Conservation (phyloP, 2,888 invertebrate species). For the Xanthorhoe spadicearia region DNA sequence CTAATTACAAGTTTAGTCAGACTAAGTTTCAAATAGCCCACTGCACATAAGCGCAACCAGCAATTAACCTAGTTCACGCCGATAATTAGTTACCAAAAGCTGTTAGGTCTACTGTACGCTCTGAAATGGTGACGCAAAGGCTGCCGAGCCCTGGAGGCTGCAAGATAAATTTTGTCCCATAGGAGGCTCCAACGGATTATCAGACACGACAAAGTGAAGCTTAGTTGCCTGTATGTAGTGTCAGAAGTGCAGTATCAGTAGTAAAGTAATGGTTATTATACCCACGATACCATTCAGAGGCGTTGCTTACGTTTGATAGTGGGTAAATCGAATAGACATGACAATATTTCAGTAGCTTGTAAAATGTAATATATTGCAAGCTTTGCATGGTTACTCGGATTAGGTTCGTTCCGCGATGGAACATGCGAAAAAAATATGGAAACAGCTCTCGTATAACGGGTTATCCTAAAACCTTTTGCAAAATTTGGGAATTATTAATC, state of each 20-base stretch:
- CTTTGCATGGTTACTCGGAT: too few relatives aligned
- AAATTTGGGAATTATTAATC: not conserved
- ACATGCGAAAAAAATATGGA: not conserved
- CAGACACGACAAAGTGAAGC: slow-evolving; percentile 9
- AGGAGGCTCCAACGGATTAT: slow-evolving; percentile 7
- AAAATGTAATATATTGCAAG: not conserved
- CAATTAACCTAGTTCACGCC: slow-evolving; percentile 16
- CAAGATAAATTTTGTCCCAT: slow-evolving; percentile 31
- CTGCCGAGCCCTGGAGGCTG: slow-evolving; percentile 25
- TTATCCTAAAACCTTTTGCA: not conserved
- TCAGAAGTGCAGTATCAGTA: not conserved
- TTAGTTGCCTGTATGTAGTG: not conserved
- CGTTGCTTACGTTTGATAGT: not conserved
- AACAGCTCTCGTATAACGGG: not conserved
- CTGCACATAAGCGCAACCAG: not conserved
- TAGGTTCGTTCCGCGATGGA: too few relatives aligned
- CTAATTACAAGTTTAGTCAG: not conserved
- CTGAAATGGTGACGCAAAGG: slow-evolving; percentile 32
- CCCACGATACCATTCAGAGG: not conserved
- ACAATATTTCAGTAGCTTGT: too few relatives aligned
- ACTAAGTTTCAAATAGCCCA: not conserved
- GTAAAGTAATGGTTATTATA: not conserved
- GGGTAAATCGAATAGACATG: too few relatives aligned
- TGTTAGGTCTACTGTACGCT: slow-evolving; percentile 21
- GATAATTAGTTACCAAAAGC: slow-evolving; percentile 26